Evolutionary conservation across 2,797 vertebrate genomes (phyloP), one percentile per base, ranked within the genome.

Genomic region (Cyprinodon diabolis): DNA sequence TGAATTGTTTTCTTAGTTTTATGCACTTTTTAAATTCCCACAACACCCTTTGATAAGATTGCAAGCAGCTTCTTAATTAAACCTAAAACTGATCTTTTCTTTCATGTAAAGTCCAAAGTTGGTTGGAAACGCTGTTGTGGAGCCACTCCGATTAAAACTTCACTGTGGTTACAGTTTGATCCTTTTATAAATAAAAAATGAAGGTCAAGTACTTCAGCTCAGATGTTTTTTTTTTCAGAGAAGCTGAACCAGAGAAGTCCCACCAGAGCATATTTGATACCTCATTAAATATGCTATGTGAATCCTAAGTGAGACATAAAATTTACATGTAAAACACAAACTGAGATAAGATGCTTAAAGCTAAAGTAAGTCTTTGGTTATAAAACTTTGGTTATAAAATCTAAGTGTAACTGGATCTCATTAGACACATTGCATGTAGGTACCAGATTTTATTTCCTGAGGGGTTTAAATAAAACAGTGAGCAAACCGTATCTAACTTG

Each of bases 121-220:
- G 51, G 56, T 13, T 69, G 54, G 37, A 15, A 14, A 21, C 58
- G 6, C 8, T 10, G 35, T 30, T 68, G 57, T 54, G 11, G 47
- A 19, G n/a, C 11, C 9, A 17, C 15, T 19, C 9, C 1, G n/a
- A 25, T 35, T 10, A 23, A 25, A 35, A 55, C 43, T 25, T 62
- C 5, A 6, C 30, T 25, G 12, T 35, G 19, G 48, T 1, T 35
- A 43, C 23, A 11, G 47, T 68, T 75, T 68, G 14, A 49, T 60
- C n/a, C 4, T 52, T 74, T 11, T 43, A 65, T 74, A 6, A 66
- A 66, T 57, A 74, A 72, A 74, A 65, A 1, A 65, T 70, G 30
- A 63, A 43, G 57, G 67, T 63, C 21, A 69, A 69, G 63, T n/a
- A 57, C 1, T 37, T 60, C 19, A n/a, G 37, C 25, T 56, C n/a